Conservation (phyloP, 2,113 vertebrate species). For the Chloropsis cyanopogon region DNA sequence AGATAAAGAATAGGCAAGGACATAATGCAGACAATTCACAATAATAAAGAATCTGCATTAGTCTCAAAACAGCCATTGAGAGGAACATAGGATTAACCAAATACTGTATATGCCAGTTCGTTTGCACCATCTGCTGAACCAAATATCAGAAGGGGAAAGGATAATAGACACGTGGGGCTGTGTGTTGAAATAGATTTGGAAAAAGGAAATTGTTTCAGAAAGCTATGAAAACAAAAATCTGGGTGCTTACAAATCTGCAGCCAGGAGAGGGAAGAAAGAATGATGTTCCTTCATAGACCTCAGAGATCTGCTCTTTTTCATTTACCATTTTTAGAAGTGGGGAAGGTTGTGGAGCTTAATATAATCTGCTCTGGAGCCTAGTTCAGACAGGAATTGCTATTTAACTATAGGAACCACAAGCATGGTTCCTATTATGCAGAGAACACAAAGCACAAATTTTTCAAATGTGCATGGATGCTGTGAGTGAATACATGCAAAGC, state of each 20-base stretch:
- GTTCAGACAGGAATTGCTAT: not conserved
- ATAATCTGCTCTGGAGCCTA: not conserved
- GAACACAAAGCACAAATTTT: not conserved
- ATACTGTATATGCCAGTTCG: not conserved
- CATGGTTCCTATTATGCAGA: not conserved
- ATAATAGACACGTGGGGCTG: not conserved
- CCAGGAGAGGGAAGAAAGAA: not conserved
- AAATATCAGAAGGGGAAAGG: not conserved
- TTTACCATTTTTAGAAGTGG: not conserved
- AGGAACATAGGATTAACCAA: constrained; percentile 44
- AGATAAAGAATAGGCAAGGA: constrained; percentile 9
- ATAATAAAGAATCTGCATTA: constrained; percentile 42
- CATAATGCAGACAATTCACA: constrained; percentile 13
- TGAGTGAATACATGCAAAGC: not conserved
- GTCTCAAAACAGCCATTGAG: constrained; percentile 27
- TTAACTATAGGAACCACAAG: not conserved
- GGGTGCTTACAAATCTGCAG: constrained; percentile 1
- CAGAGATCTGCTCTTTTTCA: not conserved
- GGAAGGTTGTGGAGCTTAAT: not conserved
- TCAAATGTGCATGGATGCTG: not conserved
- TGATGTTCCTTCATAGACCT: not conserved
- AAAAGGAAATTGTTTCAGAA: constrained; percentile 39
- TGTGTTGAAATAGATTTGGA: constrained; percentile 32
- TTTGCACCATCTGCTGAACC: constrained; percentile 45
- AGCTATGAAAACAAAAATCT: constrained; percentile 49